Evolutionary conservation across 37 sponge, comb jelly and placozoan species (phyloP), one percentile per base, ranked within the genome.

Genomic region (Corticium candelabrum): DNA sequence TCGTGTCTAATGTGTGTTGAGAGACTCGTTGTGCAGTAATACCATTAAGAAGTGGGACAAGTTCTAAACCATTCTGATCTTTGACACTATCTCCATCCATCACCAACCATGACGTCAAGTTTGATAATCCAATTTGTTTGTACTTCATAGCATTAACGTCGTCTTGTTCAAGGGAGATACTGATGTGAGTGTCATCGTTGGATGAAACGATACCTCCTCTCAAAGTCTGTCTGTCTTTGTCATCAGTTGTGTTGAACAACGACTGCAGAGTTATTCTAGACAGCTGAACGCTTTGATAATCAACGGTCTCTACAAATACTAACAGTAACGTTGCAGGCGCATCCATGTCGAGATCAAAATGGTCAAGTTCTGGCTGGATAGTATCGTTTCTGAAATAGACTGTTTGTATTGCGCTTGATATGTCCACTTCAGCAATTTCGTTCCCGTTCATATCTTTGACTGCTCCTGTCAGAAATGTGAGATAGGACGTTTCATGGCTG

Each of bases 241-340:
- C 31, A 7, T 70, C 33, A 4, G 31, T 4, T 34, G 73, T 32
- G 21, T 4, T 29, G 5, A 29, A 29, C 29, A 4, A 30, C 7
- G 73, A 4, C 75, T 85, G 85, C 27, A 94, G 85, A 11, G 89
- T 85, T 11, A 94, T 56, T 0, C 84, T 78, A 40, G 91, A 88
- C 21, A 82, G 41, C 79, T 90, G 86, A 36, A 94, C 4, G 29
- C 86, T 77, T 21, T 40, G 68, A 34, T n/a, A 83, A 77, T 86
- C 83, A 38, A 94, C 89, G 38, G 89, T 88, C 40, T 94, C 95
- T 76, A 83, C 68, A 40, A 90, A 94, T n/a, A 83, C 84, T n/a
- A 94, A 81, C 15, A 36, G 50, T 4, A 94, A 34, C 68, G 41
- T 35, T 50, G 77, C 77, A 41, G 77, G 3, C 1, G 87, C 76